Conservation (phyloP, 2,797 vertebrate species). For the Macropodus opercularis region DNA sequence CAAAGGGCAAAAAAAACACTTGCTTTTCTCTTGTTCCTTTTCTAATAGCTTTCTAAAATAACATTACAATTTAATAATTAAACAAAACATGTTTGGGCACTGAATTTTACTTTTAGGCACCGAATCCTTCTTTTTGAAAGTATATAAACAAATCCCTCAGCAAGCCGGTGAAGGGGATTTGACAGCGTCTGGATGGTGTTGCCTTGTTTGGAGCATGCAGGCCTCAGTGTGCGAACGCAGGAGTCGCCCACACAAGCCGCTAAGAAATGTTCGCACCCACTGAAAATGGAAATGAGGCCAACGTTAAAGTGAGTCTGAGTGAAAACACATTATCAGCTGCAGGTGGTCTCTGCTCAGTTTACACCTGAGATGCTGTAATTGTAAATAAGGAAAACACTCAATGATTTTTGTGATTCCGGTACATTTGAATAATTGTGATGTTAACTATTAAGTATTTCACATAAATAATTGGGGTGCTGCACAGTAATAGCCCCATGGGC, state of each 20-base stretch:
- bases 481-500: too few relatives aligned
- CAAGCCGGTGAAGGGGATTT: background rate
- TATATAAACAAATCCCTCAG: background rate
- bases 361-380: background rate
- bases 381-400: background rate
- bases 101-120: background rate
- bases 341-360: background rate
- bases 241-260: constrained; percentile 1
- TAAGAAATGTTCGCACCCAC: background rate
- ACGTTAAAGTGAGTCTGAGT: background rate
- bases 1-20: background rate
- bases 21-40: background rate
- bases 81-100: background rate
- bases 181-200: constrained; percentile 1
- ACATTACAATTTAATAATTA: background rate
- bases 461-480: too few relatives aligned
- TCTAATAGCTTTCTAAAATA: background rate
- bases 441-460: too few relatives aligned
- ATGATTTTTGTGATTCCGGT: too few relatives aligned
- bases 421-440: too few relatives aligned
- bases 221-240: background rate
- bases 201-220: background rate
- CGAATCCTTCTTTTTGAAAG: too few relatives aligned
- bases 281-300: constrained; percentile 16
- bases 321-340: constrained; percentile 13